Base-by-base conservation (phyloP, 2,113 vertebrate species). In the Odocoileus virginianus region DNA sequence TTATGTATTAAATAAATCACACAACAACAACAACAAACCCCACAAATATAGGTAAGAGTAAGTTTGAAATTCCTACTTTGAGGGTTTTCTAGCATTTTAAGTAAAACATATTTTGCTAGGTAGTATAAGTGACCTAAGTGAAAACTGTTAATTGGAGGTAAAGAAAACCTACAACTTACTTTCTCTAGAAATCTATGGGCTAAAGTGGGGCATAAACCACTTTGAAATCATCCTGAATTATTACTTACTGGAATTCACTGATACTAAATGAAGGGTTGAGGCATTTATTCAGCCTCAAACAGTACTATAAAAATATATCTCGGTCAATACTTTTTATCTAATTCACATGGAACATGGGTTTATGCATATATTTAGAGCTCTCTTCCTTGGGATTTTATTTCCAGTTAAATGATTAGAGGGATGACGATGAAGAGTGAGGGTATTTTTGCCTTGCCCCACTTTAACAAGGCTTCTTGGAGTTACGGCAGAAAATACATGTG, bases 61-160 rank as follows among this genome's bases (percentile, higher is more conserved):
- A 96, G 52, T 96, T 89, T 71, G 50, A 96, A 91, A 95, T 98
- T 97, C 40, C 81, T 97, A 85, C 54, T 95, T 98, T 81, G 83
- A 30, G 78, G 27, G 17, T 82, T 86, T 89, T 93, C 64, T 12
- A 78, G 52, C 81, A 90, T 87, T 87, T 87, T 4, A 76, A 78
- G 15, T 47, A 52, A 61, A 57, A 78, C 60, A 87, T 74, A 92
- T 94, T 84, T 97, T 81, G 0, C 67, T 96, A 55, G 47, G 71
- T 78, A 86, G 96, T 83, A 97, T 94, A 97, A 97, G 94, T 97
- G 91, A 76, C 97, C 90, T 89, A 92, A 97, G 96, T 95, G 83
- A 85, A 88, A 55, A 93, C 93, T 91, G 85, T 95, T 98, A 95
- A 89, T 28, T 5, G 54, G 6, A 81, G 67, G 40, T 33, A 54